Base-by-base conservation (phyloP, 2,113 vertebrate genomes). In the Charadrius vociferus region DNA sequence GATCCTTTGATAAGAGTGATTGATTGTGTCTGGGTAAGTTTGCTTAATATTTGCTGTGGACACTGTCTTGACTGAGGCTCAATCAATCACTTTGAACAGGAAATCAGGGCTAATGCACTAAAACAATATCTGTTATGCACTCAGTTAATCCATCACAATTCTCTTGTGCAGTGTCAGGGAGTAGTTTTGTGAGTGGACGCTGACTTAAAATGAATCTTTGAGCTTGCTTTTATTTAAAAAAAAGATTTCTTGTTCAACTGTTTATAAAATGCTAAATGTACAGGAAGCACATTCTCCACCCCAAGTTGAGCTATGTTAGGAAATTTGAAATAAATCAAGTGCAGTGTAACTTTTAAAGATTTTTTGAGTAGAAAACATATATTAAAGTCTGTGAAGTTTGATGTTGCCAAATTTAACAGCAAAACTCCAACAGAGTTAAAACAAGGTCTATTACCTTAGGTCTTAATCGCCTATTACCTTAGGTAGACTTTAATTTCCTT, bases 31-130 rank as follows among this genome's bases (percentile, higher is more conserved):
- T 97, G 93, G 88, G 81, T 94, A 87, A 86, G 91, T 97, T 98
- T 97, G 92, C 92, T 95, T 96, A 97, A 97, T 97, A 96, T 96
- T 95, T 97, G 92, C 88, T 91, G 65, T 73, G 95, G 96, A 88
- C 95, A 93, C 87, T 95, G 85, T 73, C 73, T 96, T 95, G 91
- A 86, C 66, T 87, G 95, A 83, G 89, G 88, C 90, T 96, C 95
- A 88, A 97, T 98, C 97, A 95, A 97, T 97, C 97, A 98, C 75
- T 62, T 10, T 81, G 93, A 97, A 27, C 82, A 96, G 97, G 97
- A 98, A 98, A 98, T 97, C 93, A 97, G 95, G 75, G 95, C 96
- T 97, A 97, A 98, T 98, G 96, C 95, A 96, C 95, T 97, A 89
- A 94, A 97, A 95, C 91, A 96, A 96, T 97, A 96, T 96, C 92